Evolutionary conservation across 2,888 invertebrate species (phyloP).

Genomic region (Folsomia candida): DNA sequence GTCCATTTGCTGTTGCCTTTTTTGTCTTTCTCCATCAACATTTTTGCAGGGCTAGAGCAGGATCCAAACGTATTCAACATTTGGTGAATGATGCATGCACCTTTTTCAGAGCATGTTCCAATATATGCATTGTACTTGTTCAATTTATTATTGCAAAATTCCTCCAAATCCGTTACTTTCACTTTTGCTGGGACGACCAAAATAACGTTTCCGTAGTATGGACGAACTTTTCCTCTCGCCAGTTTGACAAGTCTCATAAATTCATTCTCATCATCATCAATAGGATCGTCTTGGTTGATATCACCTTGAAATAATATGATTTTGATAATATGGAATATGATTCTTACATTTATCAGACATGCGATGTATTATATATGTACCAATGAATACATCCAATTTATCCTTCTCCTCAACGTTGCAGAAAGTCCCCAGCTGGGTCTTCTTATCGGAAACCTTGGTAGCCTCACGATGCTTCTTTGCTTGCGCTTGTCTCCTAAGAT

Average conservation of each 20-base stretch:
- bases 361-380: no score
- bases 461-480: not conserved
- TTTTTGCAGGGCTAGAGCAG: not conserved
- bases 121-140: not conserved
- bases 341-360: no score
- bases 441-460: not conserved
- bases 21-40: not conserved
- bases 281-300: not conserved
- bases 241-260: not conserved
- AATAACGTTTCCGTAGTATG: not conserved
- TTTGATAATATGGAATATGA: no score
- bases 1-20: not conserved
- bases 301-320: no score
- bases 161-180: not conserved
- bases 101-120: not conserved
- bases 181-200: not conserved
- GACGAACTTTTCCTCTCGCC: not conserved
- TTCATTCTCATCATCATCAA: not conserved
- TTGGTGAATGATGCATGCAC: not conserved
- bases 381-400: not conserved
- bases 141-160: not conserved
- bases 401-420: not conserved
- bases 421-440: not conserved
- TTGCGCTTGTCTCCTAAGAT: not conserved
- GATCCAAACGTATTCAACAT: not conserved